Evolutionary conservation across 2,888 invertebrate species (phyloP).

Genomic region (Drosophila atroscutellata): DNA sequence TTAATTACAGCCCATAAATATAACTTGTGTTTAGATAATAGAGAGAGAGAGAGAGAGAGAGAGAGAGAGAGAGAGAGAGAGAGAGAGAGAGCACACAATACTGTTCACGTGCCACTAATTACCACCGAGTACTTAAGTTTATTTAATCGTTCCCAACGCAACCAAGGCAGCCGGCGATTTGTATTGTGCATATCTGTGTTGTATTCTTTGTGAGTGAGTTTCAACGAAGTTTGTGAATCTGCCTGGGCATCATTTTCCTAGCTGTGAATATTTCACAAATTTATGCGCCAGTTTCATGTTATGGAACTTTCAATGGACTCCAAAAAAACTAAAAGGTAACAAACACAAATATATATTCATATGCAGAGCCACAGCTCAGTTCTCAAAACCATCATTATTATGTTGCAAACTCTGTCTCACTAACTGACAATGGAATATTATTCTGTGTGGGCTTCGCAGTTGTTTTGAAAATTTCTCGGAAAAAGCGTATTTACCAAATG

Average conservation of each 20-base stretch:
- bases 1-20: constrained; percentile 60
- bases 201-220: background rate
- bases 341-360: background rate
- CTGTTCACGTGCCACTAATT: constrained; percentile 71
- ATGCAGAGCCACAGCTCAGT: background rate
- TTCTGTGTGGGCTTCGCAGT: constrained; percentile 16
- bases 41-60: constrained; percentile 14
- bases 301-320: constrained; percentile 84
- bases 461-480: constrained; percentile 10
- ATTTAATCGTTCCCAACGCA: constrained; percentile 26
- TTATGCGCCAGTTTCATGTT: constrained; percentile 83
- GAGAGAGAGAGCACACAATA: constrained; percentile 14
- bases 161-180: background rate
- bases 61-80: constrained; percentile 15
- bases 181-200: constrained; percentile 7
- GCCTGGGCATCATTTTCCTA: constrained; percentile 72
- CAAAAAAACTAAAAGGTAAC: constrained; percentile 83
- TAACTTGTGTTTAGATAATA: constrained; percentile 46
- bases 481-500: constrained; percentile 12
- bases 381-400: background rate
- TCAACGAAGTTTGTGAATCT: constrained; percentile 53
- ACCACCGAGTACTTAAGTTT: constrained; percentile 49
- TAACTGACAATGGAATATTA: constrained; percentile 16
- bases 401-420: constrained; percentile 1
- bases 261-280: constrained; percentile 77